Evolutionary conservation across 1,140 invertebrate genomes (phyloP).

Genomic region (Centruroides vittatus): DNA sequence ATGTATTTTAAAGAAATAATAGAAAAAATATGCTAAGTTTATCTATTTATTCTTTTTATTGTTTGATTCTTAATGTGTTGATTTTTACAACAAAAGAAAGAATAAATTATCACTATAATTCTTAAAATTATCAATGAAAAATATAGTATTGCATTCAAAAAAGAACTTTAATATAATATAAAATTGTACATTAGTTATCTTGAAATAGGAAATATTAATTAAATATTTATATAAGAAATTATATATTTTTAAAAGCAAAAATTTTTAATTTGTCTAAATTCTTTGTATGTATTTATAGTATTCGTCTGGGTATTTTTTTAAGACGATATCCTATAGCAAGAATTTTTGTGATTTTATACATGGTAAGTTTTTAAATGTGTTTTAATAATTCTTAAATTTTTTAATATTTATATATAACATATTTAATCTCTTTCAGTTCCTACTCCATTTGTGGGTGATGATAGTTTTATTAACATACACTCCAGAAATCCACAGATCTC

Average conservation of each 20-base stretch:
- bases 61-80: too few relatives aligned
- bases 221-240: background rate
- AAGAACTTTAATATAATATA: too few relatives aligned
- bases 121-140: too few relatives aligned
- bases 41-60: too few relatives aligned
- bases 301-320: constrained; percentile 61
- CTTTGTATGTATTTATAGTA: constrained; percentile 35
- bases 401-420: too few relatives aligned
- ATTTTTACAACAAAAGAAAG: too few relatives aligned
- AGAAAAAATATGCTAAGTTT: too few relatives aligned
- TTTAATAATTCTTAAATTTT: constrained; percentile 19
- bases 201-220: too few relatives aligned
- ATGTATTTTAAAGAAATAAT: too few relatives aligned
- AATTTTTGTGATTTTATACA: constrained; percentile 60
- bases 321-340: constrained; percentile 63
- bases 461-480: constrained; percentile 51
- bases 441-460: constrained; percentile 55
- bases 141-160: too few relatives aligned
- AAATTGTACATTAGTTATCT: too few relatives aligned
- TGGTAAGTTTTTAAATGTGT: constrained; percentile 32
- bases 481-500: constrained; percentile 41
- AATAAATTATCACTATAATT: too few relatives aligned
- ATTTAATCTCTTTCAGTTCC: constrained; percentile 30
- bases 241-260: background rate
- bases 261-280: background rate